Evolutionary conservation across 1,140 invertebrate species (phyloP), one percentile per base, ranked within the genome.

Genomic region (Lerema accius): DNA sequence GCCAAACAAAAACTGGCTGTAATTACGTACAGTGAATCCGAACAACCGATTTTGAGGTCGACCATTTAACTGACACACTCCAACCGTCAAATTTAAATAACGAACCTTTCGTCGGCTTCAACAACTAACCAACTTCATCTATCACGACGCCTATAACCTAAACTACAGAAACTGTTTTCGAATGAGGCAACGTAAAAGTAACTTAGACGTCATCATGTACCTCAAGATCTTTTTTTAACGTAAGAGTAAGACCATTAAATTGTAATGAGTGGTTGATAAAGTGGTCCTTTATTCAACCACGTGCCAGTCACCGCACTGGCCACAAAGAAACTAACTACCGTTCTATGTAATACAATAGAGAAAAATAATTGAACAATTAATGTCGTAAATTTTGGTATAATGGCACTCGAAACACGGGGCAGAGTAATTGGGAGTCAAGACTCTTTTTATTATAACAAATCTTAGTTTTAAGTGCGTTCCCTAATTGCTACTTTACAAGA

Each of bases 301-400:
- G 86, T 87, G 86, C 86, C 83, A 79, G 79, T 82, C 79, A 77
- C 71, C 75, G 71, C 73, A 75, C 61, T 55, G 43, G 43, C 63
- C 59, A 86, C 80, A 84, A 86, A 82, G 81, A 80, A 80, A 79
- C 70, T 65, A 86, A 89, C 86, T 89, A 87, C 86, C 84, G 84
- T 86, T 83, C 73, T 72, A 79, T 79, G 75, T 81, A 69, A 72
- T 77, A 87, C 86, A 89, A 89, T 79, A 60, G 78, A 76, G 74
- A 78, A 66, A 84, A 89, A 87, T 89, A 86, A 89, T 87, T 86
- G 79, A 84, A 86, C 83, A 87, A 89, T 89, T 89, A 89, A 85
- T 80, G 80, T 82, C 78, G 64, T 73, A 77, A 76, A 73, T 67
- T 63, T 71, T 50, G 50, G 45, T 65, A 45, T 75, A 80, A 89